Base-by-base conservation (phyloP, 2,113 vertebrate genomes). In the Nothobranchius kuhntae region DNA sequence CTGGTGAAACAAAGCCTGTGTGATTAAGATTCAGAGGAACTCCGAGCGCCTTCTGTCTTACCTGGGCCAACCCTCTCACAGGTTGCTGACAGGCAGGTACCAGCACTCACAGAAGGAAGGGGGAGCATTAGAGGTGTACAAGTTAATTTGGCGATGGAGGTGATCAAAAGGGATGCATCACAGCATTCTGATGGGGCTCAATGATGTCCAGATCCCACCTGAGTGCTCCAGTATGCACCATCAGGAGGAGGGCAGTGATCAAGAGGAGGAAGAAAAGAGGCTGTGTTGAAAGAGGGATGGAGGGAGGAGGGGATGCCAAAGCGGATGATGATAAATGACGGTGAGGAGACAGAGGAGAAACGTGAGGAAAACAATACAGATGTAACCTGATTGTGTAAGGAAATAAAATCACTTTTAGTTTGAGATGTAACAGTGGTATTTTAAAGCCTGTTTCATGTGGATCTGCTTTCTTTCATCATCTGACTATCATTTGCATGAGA, bases 121-220 rank as follows among this genome's bases (percentile, higher is more conserved):
- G 9, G 10, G 79, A 59, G 82, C 36, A 51, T 51, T 62, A 50
- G 76, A 59, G 76, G 56, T 57, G 65, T 80, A 77, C 77, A 86
- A 88, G 86, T 71, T 87, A 86, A 91, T 85, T 77, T 21, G 59
- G 65, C 35, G 10, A 51, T 50, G 36, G 61, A 0, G 8, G 73
- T 85, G 86, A 90, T 90, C 86, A 88, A 92, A 91, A 84, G 86
- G 75, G 65, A 59, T 24, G 70, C 76, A 70, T 59, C 65, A 14
- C 45, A 1, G 58, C 45, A 71, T 65, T 82, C 68, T 75, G 81
- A 83, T 81, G 81, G 77, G 73, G 21, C 63, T 79, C 66, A 77
- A 70, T 81, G 66, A 83, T 68, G 71, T 42, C 0, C 3, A 10
- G 0, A n/a, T 8, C 15, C 46, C 76, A 70, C 68, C 55, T 21